Conservation (phyloP, 2,797 vertebrate genomes). For the Pithecia hirsuta region DNA sequence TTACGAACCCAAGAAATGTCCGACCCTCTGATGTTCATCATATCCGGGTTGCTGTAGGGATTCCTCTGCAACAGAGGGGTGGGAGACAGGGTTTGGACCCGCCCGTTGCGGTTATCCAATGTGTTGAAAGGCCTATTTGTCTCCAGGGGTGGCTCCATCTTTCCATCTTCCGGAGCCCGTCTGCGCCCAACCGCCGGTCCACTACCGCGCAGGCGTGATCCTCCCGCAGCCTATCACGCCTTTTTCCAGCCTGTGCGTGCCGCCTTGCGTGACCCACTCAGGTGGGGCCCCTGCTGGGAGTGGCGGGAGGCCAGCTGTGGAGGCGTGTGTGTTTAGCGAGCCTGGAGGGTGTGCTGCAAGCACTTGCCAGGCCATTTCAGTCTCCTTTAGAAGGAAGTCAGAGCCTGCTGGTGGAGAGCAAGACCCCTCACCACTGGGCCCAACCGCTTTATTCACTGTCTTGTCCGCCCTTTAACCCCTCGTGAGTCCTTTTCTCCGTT, state of each 20-base stretch:
- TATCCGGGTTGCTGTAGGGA: background rate
- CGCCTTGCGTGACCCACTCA: rapidly evolving
- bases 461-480: background rate
- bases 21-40: rapidly evolving
- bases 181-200: constrained; percentile 15
- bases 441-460: background rate
- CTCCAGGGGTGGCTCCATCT: background rate
- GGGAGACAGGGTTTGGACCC: background rate
- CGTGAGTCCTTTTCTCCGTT: background rate
- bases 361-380: background rate
- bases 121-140: background rate
- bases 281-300: rapidly evolving
- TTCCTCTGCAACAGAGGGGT: background rate
- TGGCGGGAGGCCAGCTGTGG: background rate
- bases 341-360: too few relatives aligned
- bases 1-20: rapidly evolving
- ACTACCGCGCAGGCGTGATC: background rate
- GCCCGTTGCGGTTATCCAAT: background rate
- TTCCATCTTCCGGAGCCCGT: background rate
- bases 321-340: background rate
- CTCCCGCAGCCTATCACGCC: rapidly evolving
- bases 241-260: background rate
- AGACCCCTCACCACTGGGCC: background rate
- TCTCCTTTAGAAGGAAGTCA: background rate
- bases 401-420: background rate